These are phyloP conservation scores for Dermatemys mawii DNA, from an alignment of 2,113 vertebrate genomes.

Conservation along the genomic window DNA sequence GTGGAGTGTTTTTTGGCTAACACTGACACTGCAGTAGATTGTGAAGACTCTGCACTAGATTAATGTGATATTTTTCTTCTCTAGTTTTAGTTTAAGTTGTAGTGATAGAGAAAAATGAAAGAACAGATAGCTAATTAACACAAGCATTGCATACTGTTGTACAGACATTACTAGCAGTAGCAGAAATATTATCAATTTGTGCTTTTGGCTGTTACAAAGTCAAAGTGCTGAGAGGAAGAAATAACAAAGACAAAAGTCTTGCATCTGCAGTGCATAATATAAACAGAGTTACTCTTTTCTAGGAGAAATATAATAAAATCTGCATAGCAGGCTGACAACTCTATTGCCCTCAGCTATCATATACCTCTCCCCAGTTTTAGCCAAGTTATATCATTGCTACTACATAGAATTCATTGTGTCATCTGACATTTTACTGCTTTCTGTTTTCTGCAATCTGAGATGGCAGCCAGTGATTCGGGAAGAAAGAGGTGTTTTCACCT, in stretches of 20 bases:
- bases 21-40: not conserved
- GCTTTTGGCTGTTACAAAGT: not conserved
- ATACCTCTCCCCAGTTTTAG: conserved; percentile 50
- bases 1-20: not conserved
- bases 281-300: not conserved
- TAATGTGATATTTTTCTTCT: conserved; percentile 3
- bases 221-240: conserved; percentile 1
- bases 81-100: not conserved
- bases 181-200: not conserved
- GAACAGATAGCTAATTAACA: not conserved
- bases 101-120: not conserved
- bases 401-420: conserved; percentile 66
- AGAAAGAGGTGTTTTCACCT: conserved; percentile 68
- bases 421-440: conserved; percentile 74
- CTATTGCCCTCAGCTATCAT: conserved; percentile 57
- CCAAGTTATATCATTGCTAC: conserved; percentile 61
- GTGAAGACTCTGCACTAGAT: not conserved
- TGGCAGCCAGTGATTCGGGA: conserved; percentile 54
- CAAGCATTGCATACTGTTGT: not conserved
- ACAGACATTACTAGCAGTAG: not conserved
- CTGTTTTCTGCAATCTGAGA: conserved; percentile 70
- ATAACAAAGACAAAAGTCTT: not conserved
- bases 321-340: conserved; percentile 47
- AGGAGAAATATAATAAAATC: conserved; percentile 39
- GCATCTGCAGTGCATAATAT: not conserved